Conservation (phyloP, 2,888 invertebrate species). For the Zaprionus lineosus region DNA sequence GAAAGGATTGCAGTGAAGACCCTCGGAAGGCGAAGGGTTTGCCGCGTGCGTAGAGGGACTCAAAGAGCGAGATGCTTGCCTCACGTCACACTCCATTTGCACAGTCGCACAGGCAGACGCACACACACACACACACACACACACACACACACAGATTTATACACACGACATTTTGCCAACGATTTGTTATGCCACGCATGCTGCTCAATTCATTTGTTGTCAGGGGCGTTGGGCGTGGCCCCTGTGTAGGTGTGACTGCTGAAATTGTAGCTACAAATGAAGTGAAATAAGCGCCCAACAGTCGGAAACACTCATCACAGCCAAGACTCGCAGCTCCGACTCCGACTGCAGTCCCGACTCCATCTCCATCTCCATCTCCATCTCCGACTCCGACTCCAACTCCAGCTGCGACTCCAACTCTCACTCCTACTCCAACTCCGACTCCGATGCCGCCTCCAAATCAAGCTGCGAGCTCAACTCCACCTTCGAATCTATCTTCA, state of each 20-base stretch:
- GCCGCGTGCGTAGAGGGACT: neutral
- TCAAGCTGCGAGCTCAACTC: neutral
- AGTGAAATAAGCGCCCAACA: slow-evolving; percentile 52
- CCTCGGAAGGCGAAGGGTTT: slow-evolving; percentile 36
- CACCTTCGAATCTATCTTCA: too few species aligned
- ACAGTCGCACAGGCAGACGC: neutral
- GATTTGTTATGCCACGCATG: slow-evolving; percentile 77
- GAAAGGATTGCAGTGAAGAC: slow-evolving; percentile 51
- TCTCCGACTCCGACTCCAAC: neutral
- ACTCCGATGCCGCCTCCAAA: too few species aligned
- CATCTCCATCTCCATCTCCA: neutral
- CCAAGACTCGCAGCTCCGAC: slow-evolving; percentile 4
- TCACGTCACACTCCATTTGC: slow-evolving; percentile 13
- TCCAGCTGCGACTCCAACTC: neutral
- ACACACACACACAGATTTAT: neutral
- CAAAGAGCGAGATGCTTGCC: slow-evolving; percentile 22
- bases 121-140: neutral
- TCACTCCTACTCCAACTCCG: neutral
- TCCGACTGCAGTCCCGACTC: neutral
- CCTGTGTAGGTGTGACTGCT: slow-evolving; percentile 66
- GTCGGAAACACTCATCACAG: slow-evolving; percentile 40
- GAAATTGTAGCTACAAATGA: slow-evolving; percentile 70
- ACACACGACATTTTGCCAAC: slow-evolving; percentile 25
- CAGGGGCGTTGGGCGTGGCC: slow-evolving; percentile 33
- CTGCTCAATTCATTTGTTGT: slow-evolving; percentile 53